These are phyloP conservation scores for Catalaphyllia jardinei DNA, from an alignment of 64 coral and sea anemone genomes.

Conservation along the genomic window DNA sequence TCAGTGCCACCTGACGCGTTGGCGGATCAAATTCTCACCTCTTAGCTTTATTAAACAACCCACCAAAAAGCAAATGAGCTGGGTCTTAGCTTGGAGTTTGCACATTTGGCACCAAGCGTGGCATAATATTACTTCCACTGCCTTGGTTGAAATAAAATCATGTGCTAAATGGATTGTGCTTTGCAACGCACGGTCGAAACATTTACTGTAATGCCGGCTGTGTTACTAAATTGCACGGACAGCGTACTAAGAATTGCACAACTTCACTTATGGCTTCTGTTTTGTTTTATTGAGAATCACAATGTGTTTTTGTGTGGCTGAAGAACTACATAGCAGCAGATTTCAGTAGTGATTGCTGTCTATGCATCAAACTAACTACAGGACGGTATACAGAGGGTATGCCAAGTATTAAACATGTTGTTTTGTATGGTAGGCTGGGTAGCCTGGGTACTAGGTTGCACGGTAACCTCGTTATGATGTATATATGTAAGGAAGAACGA, in stretches of 20 bases:
- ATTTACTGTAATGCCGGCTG: slow-evolving; percentile 35
- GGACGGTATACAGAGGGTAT: no score
- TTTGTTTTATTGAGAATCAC: not conserved
- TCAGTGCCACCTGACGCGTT: no score
- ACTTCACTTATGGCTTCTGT: not conserved
- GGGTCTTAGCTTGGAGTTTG: not conserved
- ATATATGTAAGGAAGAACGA: no score
- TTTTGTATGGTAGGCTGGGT: no score
- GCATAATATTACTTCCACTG: slow-evolving; percentile 24
- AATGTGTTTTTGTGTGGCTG: not conserved
- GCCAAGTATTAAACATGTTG: no score
- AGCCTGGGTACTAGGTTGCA: no score
- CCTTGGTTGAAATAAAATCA: slow-evolving; percentile 39
- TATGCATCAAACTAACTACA: no score
- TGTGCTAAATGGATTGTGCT: slow-evolving; percentile 62
- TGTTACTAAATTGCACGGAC: slow-evolving; percentile 79
- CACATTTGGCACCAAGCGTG: slow-evolving; percentile 77
- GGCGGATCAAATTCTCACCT: no score
- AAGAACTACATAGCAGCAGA: not conserved
- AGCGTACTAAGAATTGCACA: not conserved
- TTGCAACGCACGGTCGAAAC: slow-evolving; percentile 80
- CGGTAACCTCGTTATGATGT: no score
- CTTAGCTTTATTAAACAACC: no score
- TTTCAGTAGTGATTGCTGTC: not conserved
- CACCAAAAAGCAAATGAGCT: no score